phyloP scores from a whole-genome alignment of 2,113 vertebrate species.

The Silurus asotus region DNA sequence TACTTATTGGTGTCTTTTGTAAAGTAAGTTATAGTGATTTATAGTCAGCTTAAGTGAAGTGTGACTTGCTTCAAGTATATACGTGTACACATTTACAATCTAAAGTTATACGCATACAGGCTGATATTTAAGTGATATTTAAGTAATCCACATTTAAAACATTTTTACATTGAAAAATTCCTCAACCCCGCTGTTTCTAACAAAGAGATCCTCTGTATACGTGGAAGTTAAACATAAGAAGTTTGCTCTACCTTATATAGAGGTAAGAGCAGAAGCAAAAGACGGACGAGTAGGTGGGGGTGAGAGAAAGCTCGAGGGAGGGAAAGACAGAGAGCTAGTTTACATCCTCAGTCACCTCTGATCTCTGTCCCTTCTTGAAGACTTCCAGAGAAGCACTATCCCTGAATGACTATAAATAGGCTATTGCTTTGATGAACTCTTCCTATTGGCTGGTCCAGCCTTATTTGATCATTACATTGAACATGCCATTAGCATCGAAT shows the following conservation, averaged over 20 bases:
- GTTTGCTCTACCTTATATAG: slow-evolving; percentile 65
- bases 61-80: background rate
- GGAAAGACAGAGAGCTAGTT: slow-evolving; percentile 37
- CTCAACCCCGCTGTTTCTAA: background rate
- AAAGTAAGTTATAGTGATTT: background rate
- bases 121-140: background rate
- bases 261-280: slow-evolving; percentile 40
- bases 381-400: slow-evolving; percentile 39
- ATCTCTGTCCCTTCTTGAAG: slow-evolving; percentile 30
- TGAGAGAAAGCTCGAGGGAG: slow-evolving; percentile 7
- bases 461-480: slow-evolving; percentile 26
- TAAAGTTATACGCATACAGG: background rate
- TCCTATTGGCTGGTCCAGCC: background rate
- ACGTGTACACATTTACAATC: background rate
- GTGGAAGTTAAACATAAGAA: slow-evolving; percentile 2
- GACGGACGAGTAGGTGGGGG: slow-evolving; percentile 6
- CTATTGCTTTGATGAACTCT: slow-evolving; percentile 13
- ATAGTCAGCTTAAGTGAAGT: background rate
- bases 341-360: slow-evolving; percentile 47
- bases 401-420: slow-evolving; percentile 40
- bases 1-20: background rate
- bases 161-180: background rate
- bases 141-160: background rate
- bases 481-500: background rate
- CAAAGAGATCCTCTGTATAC: background rate